Conservation (phyloP, 2,113 vertebrate genomes). For the Entomyzon cyanotis region DNA sequence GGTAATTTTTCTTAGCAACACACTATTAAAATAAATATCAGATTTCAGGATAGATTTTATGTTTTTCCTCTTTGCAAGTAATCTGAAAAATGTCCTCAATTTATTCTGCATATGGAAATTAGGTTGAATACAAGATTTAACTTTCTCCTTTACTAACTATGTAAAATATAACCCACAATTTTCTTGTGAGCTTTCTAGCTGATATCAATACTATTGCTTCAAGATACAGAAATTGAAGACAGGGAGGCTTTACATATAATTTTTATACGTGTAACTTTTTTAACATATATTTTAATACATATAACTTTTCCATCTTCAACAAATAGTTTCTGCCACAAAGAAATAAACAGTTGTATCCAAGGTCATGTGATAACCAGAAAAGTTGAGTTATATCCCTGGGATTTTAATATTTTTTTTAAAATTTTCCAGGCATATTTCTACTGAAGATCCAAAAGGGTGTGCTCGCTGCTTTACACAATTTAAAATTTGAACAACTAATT, state of each 20-base stretch:
- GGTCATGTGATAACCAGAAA: background rate
- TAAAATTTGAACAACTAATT: background rate
- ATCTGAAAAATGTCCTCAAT: slow-evolving; percentile 25
- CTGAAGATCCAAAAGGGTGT: background rate
- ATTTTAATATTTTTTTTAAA: background rate
- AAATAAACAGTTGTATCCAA: background rate
- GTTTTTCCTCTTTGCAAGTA: slow-evolving; percentile 13
- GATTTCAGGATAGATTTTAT: slow-evolving; percentile 4
- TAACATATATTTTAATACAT: background rate
- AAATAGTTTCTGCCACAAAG: background rate
- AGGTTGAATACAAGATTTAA: slow-evolving; percentile 27
- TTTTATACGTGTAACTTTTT: fast-evolving
- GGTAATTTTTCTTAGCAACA: background rate
- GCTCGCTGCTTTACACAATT: background rate
- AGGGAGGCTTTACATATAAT: background rate
- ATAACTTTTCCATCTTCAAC: background rate
- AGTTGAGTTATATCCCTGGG: background rate
- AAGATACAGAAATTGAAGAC: background rate
- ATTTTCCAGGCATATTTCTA: background rate
- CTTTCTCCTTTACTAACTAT: background rate
- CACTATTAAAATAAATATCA: slow-evolving; percentile 28
- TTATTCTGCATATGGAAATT: slow-evolving; percentile 24
- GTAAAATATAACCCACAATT: background rate
- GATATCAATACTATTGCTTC: background rate
- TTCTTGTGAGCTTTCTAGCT: slow-evolving; percentile 8